Evolutionary conservation across 2,888 invertebrate species (phyloP), one percentile per base, ranked within the genome.

Genomic region (Acrocyrtus sp.): DNA sequence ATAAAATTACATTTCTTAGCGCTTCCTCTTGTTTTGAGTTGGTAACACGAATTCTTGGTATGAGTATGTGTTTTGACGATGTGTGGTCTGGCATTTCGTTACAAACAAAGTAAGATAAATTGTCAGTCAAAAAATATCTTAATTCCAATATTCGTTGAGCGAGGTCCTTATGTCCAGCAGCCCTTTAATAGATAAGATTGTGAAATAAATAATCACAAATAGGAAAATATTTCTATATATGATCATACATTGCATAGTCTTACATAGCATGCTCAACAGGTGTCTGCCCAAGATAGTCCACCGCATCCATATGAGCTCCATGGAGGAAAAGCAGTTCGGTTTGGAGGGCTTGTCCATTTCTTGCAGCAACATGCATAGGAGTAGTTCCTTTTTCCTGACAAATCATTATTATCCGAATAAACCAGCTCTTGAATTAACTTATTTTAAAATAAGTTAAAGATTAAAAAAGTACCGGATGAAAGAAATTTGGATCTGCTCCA

Each of bases 401-500:
- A n/a, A n/a, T n/a, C 83, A 83, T 58, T 72, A 48, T 70, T 43
- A 43, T 4, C 12, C 17, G n/a, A 39, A 19, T 24, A 12, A 53
- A 27, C 8, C 17, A 47, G 17, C 1, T 48, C 8, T 48, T 4
- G 47, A 17, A 27, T 17, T 48, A 22, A 1, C 22, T 57, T 27
- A 12, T 21, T 60, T 29, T 1, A 22, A 3, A 15, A 15, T 26
- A 48, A 53, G 58, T 53, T 39, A 12, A 39, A 39, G n/a, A 39
- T 41, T 57, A 8, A 8, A 2, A 67, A 22, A 15, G 17, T 85
- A 91, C 92, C 83, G 91, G 90, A 83, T 95, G 92, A 83, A 92
- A 94, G 84, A 92, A 98, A 85, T 98, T 98, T 8, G 98, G 95
- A 86, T 98, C 96, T 48, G 98, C 98, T 56, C 98, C 98, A 83